Conservation (phyloP, 2,113 vertebrate species). For the Myxocyprinus asiaticus region DNA sequence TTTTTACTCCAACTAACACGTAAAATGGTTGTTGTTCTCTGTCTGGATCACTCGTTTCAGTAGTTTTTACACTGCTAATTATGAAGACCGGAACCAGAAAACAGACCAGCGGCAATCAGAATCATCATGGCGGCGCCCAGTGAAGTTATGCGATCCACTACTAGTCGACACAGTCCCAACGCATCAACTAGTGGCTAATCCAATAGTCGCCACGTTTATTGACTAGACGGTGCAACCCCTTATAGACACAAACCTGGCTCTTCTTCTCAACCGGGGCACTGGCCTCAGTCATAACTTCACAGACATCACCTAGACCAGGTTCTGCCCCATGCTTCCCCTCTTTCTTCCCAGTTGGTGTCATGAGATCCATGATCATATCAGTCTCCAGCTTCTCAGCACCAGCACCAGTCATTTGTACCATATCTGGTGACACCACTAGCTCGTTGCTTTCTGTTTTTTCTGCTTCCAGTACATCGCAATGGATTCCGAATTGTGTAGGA, state of each 20-base stretch:
- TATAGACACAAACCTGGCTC: constrained; percentile 76
- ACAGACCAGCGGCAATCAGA: too few relatives aligned
- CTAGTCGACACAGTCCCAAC: too few relatives aligned
- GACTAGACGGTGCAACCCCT: too few relatives aligned
- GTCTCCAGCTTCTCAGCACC: constrained; percentile 78
- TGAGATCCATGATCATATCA: constrained; percentile 84
- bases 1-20: too few relatives aligned
- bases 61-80: too few relatives aligned
- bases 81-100: too few relatives aligned
- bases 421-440: constrained; percentile 72
- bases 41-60: too few relatives aligned
- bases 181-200: too few relatives aligned
- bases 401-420: constrained; percentile 73
- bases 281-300: constrained; percentile 74
- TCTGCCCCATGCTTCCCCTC: constrained; percentile 86
- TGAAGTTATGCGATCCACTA: too few relatives aligned
- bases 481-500: constrained; percentile 96
- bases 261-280: constrained; percentile 74
- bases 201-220: too few relatives aligned
- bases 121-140: too few relatives aligned
- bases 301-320: constrained; percentile 89
- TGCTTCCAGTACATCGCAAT: constrained; percentile 84
- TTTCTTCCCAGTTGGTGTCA: constrained; percentile 80
- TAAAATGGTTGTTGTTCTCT: too few relatives aligned
- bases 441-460: constrained; percentile 86